phyloP scores from a whole-genome alignment of 2,888 invertebrate genomes.

The Pycnomerus fuliginosus region DNA sequence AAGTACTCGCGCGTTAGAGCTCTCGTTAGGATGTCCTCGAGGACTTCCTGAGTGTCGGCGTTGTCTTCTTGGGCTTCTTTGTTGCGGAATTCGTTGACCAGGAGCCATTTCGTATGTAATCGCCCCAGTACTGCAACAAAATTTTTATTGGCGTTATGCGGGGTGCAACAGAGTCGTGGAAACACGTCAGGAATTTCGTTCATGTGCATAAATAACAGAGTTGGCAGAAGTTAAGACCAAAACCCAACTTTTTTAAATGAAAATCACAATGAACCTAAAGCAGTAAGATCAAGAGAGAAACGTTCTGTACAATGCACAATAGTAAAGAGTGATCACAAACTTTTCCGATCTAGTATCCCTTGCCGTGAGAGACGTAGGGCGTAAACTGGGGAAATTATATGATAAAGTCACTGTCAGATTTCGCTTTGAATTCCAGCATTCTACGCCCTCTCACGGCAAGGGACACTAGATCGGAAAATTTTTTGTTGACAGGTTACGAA shows the following conservation, averaged over 20 bases:
- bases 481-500: not conserved
- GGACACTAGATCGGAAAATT: no score
- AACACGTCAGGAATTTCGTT: not conserved
- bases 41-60: conserved; percentile 77
- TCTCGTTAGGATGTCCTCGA: conserved; percentile 83
- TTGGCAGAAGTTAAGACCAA: not conserved
- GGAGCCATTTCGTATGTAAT: conserved; percentile 76
- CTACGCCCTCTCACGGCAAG: no score
- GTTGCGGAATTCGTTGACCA: conserved; percentile 73
- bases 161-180: not conserved
- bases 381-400: no score
- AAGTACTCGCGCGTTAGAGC: conserved; percentile 86
- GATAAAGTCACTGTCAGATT: no score
- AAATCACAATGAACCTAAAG: no score
- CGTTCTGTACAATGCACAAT: no score
- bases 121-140: conserved; percentile 65
- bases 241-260: no score
- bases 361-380: no score
- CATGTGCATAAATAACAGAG: not conserved
- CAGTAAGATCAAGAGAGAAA: no score
- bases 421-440: no score
- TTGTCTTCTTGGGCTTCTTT: conserved; percentile 76
- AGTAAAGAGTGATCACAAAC: no score
- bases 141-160: not conserved
- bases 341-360: no score